Conservation (phyloP, 2,113 vertebrate genomes). For the Dolichotis patagonum region DNA sequence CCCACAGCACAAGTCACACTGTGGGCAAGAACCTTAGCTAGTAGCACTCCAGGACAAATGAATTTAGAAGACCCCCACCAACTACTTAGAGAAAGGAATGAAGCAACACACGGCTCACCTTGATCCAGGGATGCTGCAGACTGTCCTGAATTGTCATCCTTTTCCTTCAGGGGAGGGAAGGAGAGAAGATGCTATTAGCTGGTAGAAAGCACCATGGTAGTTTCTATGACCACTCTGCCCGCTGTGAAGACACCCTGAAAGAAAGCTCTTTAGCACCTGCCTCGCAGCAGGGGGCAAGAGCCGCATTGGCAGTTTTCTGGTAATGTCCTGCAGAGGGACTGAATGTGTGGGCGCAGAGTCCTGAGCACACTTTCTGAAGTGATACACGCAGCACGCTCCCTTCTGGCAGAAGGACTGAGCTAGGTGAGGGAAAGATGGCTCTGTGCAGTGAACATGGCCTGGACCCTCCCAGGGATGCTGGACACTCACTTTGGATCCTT, state of each 20-base stretch:
- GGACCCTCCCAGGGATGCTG: neutral
- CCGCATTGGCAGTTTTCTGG: accelerated
- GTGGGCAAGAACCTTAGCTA: neutral
- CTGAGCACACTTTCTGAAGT: neutral
- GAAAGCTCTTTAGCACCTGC: neutral
- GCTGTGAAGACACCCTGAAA: neutral
- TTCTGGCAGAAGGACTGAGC: neutral
- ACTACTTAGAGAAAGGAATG: neutral
- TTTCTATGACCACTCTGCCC: neutral
- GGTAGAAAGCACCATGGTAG: neutral
- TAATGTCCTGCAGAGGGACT: neutral
- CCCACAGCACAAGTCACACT: neutral
- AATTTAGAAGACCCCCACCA: neutral
- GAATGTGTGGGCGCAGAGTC: neutral
- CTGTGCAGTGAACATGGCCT: accelerated
- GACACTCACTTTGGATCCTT: slow-evolving; percentile 97
- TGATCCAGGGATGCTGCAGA: slow-evolving; percentile 98
- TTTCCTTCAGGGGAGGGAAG: slow-evolving; percentile 87
- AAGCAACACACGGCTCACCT: slow-evolving; percentile 87
- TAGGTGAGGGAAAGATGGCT: accelerated
- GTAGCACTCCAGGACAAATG: neutral
- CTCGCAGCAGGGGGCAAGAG: neutral
- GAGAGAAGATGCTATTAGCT: neutral
- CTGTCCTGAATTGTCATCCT: slow-evolving; percentile 98
- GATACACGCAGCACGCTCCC: accelerated